Percentiles rank a stretch among this genome's conserved stretches.
Conservation (phyloP, 2,797 vertebrate genomes). For the Astyanax mexicanus region DNA sequence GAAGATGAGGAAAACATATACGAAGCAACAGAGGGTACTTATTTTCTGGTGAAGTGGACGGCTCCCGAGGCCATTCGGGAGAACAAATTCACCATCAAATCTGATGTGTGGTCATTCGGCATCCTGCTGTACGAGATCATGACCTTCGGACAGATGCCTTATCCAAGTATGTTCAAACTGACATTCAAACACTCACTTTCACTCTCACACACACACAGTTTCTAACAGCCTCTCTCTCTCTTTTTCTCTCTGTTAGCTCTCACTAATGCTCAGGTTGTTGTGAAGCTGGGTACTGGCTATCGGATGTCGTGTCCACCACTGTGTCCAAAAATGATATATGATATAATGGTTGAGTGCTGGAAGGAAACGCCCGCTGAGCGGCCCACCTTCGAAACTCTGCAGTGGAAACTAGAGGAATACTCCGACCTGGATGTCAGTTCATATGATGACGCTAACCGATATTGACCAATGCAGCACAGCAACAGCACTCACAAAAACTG, state of each 20-base stretch:
- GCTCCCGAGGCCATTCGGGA: conserved; percentile 87
- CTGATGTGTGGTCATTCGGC: conserved; percentile 82
- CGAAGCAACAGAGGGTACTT: conserved; percentile 83
- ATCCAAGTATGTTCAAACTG: conserved; percentile 81
- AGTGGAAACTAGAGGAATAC: conserved; percentile 83
- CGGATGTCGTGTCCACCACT: conserved; percentile 79
- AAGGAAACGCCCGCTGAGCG: conserved; percentile 66
- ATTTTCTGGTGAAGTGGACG: conserved; percentile 96
- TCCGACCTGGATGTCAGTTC: conserved; percentile 74
- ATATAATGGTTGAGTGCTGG: conserved; percentile 92
- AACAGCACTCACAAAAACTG: too few species aligned
- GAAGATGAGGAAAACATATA: conserved; percentile 76
- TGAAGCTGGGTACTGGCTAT: conserved; percentile 81
- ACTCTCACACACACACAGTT: neutral
- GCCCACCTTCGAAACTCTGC: conserved; percentile 88
- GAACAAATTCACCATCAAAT: conserved; percentile 85
- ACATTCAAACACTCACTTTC: too few species aligned
- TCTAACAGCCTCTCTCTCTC: neutral
- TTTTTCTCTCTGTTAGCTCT: conserved; percentile 72
- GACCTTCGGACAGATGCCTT: conserved; percentile 93
- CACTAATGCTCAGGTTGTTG: conserved; percentile 84
- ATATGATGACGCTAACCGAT: conserved; percentile 67
- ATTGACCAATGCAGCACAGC: conserved; percentile 52
- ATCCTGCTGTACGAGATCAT: conserved; percentile 94
- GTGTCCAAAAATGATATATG: conserved; percentile 81